Evolutionary conservation across 2,113 vertebrate genomes (phyloP).

Genomic region (Marmota monax): DNA sequence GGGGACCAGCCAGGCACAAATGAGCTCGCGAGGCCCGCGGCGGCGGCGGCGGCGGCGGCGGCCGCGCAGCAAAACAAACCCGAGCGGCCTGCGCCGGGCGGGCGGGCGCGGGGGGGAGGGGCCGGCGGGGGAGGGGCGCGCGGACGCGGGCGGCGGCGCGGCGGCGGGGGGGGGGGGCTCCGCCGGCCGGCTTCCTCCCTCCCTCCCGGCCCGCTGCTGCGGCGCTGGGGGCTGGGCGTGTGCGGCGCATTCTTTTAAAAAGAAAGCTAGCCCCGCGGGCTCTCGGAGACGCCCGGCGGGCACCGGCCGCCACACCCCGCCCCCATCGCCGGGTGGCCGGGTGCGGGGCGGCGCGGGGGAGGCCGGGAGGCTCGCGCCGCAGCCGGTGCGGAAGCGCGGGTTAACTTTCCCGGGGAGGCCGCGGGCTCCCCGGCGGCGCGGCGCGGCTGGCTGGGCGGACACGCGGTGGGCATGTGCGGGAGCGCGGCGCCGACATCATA

Average conservation of each 20-base stretch:
- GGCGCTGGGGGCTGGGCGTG: conserved; percentile 58
- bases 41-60: conserved; percentile 68
- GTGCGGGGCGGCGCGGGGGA: not conserved
- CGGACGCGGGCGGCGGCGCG: not conserved
- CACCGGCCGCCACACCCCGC: not conserved
- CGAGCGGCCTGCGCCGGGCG: conserved; percentile 71
- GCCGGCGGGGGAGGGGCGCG: conserved; percentile 38
- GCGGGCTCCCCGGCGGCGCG: not conserved
- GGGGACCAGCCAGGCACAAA: conserved; percentile 95
- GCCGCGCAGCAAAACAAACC: conserved; percentile 87
- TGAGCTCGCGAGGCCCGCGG: conserved; percentile 89
- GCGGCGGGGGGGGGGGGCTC: not conserved
- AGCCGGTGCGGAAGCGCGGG: not conserved
- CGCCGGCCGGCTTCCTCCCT: not conserved
- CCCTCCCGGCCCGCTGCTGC: not conserved
- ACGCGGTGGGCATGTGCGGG: not conserved
- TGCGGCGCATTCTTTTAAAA: conserved; percentile 43
- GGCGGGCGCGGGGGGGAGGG: conserved; percentile 60
- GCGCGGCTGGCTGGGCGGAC: not conserved
- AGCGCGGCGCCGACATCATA: not conserved
- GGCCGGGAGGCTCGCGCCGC: not conserved
- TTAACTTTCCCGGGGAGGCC: not conserved
- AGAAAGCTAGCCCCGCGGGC: conserved; percentile 46
- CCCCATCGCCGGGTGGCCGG: not conserved
- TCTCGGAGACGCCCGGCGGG: not conserved